Evolutionary conservation across 2,888 invertebrate genomes (phyloP), one percentile per base, ranked within the genome.

Genomic region (Drosophila pegasa): DNA sequence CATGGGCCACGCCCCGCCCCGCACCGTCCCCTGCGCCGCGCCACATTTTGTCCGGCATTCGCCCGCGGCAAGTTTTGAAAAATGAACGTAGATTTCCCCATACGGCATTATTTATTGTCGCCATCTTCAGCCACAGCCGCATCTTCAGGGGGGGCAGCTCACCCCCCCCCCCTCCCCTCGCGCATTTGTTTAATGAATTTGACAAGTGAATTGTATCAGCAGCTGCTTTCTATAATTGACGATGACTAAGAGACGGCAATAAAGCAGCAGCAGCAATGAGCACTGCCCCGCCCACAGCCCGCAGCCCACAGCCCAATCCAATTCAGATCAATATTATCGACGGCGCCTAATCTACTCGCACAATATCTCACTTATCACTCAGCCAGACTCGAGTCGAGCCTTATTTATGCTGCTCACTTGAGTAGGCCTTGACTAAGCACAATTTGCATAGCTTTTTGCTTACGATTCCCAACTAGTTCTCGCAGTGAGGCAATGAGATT

Each of bases 31-130:
- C 33, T 22, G 37, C 40, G 1, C n/a, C 14, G 10, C 10, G 31
- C 48, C 31, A 37, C 55, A 50, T 56, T 51, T 60, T 37, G 33
- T 43, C 54, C 76, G 65, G 38, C 71, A 40, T 40, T 35, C 56
- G 69, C 78, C 56, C 65, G 62, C 60, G 78, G 87, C 85, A 72
- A 81, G 82, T 87, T 85, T 74, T 83, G 88, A 87, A 83, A 87
- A 83, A 87, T 87, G 85, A 83, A 73, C 70, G 58, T 61, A 70
- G 74, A 81, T 81, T 76, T 87, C 54, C 73, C 70, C 81, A 87
- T 78, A 87, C 72, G 87, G 60, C 64, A 75, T 82, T 87, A 82
- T 84, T 87, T 82, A 82, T 87, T 80, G 70, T 72, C 61, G 35
- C 57, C 83, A 70, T 78, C 70, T 62, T 38, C 35, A 33, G 18